These are phyloP conservation scores for Betta splendens DNA, from an alignment of 2,797 vertebrate species.

Conservation along the genomic window DNA sequence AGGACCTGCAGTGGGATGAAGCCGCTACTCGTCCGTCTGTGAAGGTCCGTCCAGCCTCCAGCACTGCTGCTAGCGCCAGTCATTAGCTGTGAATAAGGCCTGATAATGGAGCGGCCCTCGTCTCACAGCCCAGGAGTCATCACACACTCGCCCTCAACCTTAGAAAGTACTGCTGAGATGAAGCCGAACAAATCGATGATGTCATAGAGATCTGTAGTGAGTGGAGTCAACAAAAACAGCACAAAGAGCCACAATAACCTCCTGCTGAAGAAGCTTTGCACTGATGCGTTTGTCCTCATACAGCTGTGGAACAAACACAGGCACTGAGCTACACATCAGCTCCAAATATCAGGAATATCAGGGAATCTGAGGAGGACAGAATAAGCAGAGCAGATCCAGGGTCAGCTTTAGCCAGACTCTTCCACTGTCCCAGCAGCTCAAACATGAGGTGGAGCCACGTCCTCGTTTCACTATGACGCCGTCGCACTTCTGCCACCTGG, in stretches of 20 bases:
- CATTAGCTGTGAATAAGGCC: conserved; percentile 32
- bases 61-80: conserved; percentile 11
- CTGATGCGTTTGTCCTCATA: too few species aligned
- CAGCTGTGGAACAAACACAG: too few species aligned
- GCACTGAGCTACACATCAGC: too few species aligned
- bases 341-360: too few species aligned
- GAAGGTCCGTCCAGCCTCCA: conserved; percentile 1
- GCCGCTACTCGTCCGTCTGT: conserved; percentile 14
- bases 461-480: too few species aligned
- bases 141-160: conserved; percentile 38
- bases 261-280: too few species aligned
- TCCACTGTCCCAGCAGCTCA: too few species aligned
- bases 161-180: conserved; percentile 44
- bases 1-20: conserved; percentile 25
- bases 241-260: not conserved
- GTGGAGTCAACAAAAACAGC: not conserved
- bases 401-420: too few species aligned
- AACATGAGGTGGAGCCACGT: too few species aligned
- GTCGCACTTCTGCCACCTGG: too few species aligned
- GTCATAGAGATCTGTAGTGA: not conserved
- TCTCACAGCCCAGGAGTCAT: conserved; percentile 20
- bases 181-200: conserved; percentile 1
- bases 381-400: too few species aligned
- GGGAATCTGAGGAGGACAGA: too few species aligned
- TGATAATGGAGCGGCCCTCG: conserved; percentile 37